Evolutionary conservation across 2,797 vertebrate genomes (phyloP).

Genomic region (Melanotaenia trifasciata): DNA sequence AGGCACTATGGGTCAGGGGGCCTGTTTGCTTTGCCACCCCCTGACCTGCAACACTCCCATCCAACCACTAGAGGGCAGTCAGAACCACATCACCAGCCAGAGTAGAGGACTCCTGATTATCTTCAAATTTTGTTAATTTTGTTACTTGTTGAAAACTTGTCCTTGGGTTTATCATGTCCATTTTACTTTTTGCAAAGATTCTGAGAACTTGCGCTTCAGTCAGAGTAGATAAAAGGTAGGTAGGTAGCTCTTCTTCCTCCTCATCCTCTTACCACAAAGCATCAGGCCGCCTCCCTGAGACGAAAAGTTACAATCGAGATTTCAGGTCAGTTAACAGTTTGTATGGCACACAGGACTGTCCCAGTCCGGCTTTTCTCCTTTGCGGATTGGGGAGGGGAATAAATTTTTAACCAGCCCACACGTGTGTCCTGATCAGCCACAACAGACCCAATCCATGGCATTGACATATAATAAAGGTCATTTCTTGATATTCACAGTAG

Average conservation of each 20-base stretch:
- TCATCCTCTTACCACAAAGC: constrained; percentile 66
- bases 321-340: constrained; percentile 71
- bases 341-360: constrained; percentile 87
- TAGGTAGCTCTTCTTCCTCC: constrained; percentile 63
- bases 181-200: constrained; percentile 50
- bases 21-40: constrained; percentile 58
- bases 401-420: constrained; percentile 59
- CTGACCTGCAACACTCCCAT: constrained; percentile 63
- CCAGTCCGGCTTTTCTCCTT: constrained; percentile 66
- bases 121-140: constrained; percentile 12
- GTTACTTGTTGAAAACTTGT: constrained; percentile 52
- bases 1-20: constrained; percentile 73
- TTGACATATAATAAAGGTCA: constrained; percentile 73
- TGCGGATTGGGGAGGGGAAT: constrained; percentile 30
- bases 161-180: constrained; percentile 37
- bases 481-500: constrained; percentile 84
- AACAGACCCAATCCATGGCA: constrained; percentile 70
- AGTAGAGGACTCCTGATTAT: constrained; percentile 54
- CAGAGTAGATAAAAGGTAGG: constrained; percentile 56
- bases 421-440: constrained; percentile 59
- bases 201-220: constrained; percentile 65
- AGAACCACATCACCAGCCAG: constrained; percentile 49
- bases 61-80: constrained; percentile 67
- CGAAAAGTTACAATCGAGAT: constrained; percentile 78
- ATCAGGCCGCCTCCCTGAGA: constrained; percentile 80